Percentiles rank a stretch among this genome's conserved stretches.
Conservation (phyloP, 2,797 vertebrate species). For the Halcyon badia region DNA sequence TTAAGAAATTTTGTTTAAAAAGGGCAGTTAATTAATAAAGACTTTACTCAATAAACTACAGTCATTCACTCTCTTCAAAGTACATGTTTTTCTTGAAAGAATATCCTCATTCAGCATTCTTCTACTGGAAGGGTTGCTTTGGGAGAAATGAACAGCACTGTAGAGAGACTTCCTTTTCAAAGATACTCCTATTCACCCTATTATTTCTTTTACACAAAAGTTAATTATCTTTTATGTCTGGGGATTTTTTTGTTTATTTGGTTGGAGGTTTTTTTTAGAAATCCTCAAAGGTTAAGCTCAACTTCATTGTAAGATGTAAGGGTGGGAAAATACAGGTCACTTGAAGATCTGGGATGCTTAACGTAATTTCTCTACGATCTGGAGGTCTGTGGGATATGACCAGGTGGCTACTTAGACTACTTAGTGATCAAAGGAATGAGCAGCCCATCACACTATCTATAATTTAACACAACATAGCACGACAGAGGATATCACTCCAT, state of each 20-base stretch:
- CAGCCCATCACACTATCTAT: not conserved
- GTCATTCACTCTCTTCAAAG: not conserved
- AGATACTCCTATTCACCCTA: not conserved
- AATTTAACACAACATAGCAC: not conserved
- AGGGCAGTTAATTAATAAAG: not conserved
- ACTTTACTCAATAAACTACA: not conserved
- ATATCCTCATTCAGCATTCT: not conserved
- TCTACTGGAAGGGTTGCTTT: not conserved
- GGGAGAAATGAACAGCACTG: not conserved
- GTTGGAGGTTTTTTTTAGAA: not conserved
- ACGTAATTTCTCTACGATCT: not conserved
- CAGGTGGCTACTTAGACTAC: not conserved
- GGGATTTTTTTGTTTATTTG: not conserved
- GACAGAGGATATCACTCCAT: not conserved
- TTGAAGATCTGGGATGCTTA: not conserved
- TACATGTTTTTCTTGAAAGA: not conserved
- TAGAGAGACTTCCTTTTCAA: not conserved
- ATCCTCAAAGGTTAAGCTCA: not conserved
- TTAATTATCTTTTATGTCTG: not conserved
- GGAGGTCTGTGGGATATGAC: not conserved
- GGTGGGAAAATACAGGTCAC: accelerated
- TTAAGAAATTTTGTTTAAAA: not conserved
- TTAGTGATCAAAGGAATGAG: accelerated
- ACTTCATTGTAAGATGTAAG: not conserved
- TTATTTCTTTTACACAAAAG: not conserved